phyloP scores from a whole-genome alignment of 53 echinoderm and acorn worm genomes.

The Astropecten irregularis region DNA sequence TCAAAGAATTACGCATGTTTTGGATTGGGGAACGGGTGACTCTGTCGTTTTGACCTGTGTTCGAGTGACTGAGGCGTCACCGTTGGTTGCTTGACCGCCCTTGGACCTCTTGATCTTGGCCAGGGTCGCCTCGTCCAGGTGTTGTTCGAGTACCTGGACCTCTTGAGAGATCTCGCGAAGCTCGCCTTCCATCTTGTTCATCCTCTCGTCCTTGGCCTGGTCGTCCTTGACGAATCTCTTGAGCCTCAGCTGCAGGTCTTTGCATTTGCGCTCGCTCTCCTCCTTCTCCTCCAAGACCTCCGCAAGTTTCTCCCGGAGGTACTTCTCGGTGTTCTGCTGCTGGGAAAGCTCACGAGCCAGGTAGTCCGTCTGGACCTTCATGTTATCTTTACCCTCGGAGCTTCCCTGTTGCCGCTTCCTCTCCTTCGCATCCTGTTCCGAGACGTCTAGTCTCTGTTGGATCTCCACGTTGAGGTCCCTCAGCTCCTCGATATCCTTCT shows the following conservation, averaged over 20 bases:
- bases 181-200: conserved; percentile 78
- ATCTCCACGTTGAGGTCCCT: conserved; percentile 31
- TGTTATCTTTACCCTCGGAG: conserved; percentile 65
- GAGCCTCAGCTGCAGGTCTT: conserved; percentile 86
- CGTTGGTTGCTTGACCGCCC: conserved; percentile 3
- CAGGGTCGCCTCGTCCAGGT: conserved; percentile 78
- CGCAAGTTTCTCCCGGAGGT: conserved; percentile 83
- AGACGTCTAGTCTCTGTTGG: conserved; percentile 44
- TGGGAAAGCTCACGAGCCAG: conserved; percentile 84
- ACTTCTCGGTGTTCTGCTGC: conserved; percentile 84
- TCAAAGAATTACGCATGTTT: conserved; percentile 80
- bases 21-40: conserved; percentile 60
- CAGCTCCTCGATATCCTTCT: conserved; percentile 62
- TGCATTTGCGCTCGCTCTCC: conserved; percentile 81
- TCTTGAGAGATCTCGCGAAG: conserved; percentile 78
- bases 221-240: conserved; percentile 96
- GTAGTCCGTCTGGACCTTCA: conserved; percentile 83
- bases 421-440: conserved; percentile 59
- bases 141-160: conserved; percentile 76
- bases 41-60: conserved; percentile 17
- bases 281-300: conserved; percentile 89
- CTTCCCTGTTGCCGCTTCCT: conserved; percentile 39
- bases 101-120: conserved; percentile 43
- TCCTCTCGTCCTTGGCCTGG: conserved; percentile 86
- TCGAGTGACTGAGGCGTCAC: conserved; percentile 23